These are phyloP conservation scores for Eueides isabella DNA, from an alignment of 1,140 invertebrate species.

Conservation along the genomic window DNA sequence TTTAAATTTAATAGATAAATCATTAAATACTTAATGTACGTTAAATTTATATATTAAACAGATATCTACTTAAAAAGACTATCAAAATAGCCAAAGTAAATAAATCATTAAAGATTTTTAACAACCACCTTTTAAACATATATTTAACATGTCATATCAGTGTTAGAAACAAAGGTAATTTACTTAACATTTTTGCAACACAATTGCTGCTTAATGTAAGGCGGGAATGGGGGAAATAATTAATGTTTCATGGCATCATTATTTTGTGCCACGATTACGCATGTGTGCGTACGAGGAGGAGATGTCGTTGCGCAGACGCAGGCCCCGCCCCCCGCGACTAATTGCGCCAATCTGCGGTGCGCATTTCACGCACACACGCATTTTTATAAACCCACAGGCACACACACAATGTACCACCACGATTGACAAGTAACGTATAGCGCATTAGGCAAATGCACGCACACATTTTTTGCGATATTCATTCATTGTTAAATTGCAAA, in stretches of 20 bases:
- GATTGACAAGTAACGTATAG: conserved; percentile 35
- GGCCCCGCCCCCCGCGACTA: conserved; percentile 69
- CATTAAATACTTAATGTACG: too few species aligned
- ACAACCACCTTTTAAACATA: not conserved
- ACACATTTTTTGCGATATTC: conserved; percentile 52
- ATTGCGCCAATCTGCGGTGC: conserved; percentile 76
- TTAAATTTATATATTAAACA: too few species aligned
- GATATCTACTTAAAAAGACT: too few species aligned
- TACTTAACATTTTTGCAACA: conserved; percentile 54
- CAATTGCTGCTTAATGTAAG: conserved; percentile 45
- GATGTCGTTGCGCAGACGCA: conserved; percentile 66
- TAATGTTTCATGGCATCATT: conserved; percentile 66
- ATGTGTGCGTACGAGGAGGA: conserved; percentile 57
- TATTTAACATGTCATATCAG: conserved; percentile 35
- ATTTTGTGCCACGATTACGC: conserved; percentile 54
- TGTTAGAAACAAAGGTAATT: conserved; percentile 52
- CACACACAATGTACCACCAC: conserved; percentile 40
- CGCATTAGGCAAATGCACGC: conserved; percentile 60
- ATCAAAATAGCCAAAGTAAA: not conserved
- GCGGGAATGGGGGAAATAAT: conserved; percentile 63
- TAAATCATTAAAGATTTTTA: not conserved
- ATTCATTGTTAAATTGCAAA: conserved; percentile 59
- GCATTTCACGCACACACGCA: conserved; percentile 61
- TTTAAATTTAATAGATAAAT: too few species aligned
- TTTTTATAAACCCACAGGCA: conserved; percentile 42